Evolutionary conservation across 2,797 vertebrate species (phyloP).

Genomic region (Oryzias sinensis): DNA sequence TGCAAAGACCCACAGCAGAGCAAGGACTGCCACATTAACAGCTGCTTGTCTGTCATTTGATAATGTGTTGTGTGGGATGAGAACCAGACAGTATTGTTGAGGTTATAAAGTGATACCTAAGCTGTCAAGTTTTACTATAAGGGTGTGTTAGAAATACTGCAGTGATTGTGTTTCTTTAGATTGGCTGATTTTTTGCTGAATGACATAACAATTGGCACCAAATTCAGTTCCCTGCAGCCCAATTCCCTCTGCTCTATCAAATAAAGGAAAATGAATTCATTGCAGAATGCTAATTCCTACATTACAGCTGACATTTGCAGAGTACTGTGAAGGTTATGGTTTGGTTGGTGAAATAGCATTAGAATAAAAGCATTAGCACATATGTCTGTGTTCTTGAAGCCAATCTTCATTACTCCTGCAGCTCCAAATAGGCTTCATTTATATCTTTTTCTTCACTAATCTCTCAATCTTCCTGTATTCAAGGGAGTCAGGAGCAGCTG

Average conservation of each 20-base stretch:
- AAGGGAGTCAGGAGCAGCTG: constrained; percentile 7
- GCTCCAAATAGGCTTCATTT: constrained; percentile 41
- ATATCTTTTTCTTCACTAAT: constrained; percentile 10
- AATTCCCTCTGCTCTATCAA: too few species aligned
- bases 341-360: constrained; percentile 18
- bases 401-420: constrained; percentile 18
- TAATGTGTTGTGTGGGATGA: constrained; percentile 9
- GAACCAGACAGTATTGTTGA: not conserved
- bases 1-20: not conserved
- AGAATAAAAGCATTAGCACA: constrained; percentile 26
- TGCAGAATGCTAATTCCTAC: too few species aligned
- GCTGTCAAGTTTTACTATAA: not conserved
- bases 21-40: constrained; percentile 4
- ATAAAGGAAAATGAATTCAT: too few species aligned
- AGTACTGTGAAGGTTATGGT: constrained; percentile 21
- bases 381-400: constrained; percentile 33
- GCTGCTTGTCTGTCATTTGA: constrained; percentile 1
- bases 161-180: constrained; percentile 4
- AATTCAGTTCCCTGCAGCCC: too few species aligned
- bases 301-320: not conserved
- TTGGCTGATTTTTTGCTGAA: not conserved
- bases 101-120: not conserved
- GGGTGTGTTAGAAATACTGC: not conserved
- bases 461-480: constrained; percentile 26
- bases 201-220: too few species aligned